A percentile compares a stretch with the other conserved stretches of the same genome.
These are phyloP conservation scores for Lethenteron camtschaticum DNA, from an alignment of 2,113 vertebrate species.

Conservation along the genomic window DNA sequence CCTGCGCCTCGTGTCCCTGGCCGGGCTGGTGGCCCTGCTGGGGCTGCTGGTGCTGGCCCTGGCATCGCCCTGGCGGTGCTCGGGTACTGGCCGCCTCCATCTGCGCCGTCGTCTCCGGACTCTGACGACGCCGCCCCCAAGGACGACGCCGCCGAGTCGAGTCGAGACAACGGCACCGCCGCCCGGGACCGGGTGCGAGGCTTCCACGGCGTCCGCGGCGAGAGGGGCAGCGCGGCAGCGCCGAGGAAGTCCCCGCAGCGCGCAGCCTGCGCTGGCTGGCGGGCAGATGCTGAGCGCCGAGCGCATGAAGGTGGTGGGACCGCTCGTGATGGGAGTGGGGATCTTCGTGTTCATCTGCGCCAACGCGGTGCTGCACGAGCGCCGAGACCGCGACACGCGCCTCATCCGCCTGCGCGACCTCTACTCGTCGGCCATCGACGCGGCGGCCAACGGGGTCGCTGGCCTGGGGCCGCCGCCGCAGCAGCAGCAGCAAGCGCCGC, in stretches of 20 bases:
- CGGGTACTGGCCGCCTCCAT: slow-evolving; percentile 61
- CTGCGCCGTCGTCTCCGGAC: too few species aligned
- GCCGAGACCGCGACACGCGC: slow-evolving; percentile 71
- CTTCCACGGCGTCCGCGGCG: slow-evolving; percentile 12
- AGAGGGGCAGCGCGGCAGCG: too few species aligned
- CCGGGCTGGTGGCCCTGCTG: slow-evolving; percentile 57
- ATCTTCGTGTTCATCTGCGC: slow-evolving; percentile 94
- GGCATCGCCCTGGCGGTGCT: slow-evolving; percentile 56
- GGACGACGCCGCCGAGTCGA: slow-evolving; percentile 12
- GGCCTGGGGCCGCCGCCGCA: too few species aligned
- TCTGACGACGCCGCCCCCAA: neutral
- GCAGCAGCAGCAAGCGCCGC: too few species aligned
- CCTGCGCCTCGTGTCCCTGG: slow-evolving; percentile 59
- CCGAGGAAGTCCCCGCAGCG: too few species aligned
- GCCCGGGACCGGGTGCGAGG: slow-evolving; percentile 26
- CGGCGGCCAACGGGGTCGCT: too few species aligned
- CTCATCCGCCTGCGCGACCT: slow-evolving; percentile 19
- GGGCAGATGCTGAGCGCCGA: slow-evolving; percentile 32
- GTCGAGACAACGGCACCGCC: slow-evolving; percentile 12
- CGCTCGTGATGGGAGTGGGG: slow-evolving; percentile 82
- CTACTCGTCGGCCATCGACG: neutral
- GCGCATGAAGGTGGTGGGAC: slow-evolving; percentile 64
- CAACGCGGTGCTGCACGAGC: slow-evolving; percentile 89
- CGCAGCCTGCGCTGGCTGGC: slow-evolving; percentile 5
- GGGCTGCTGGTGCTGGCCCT: slow-evolving; percentile 53